Evolutionary conservation across 2,797 vertebrate species (phyloP), one percentile per base, ranked within the genome.

Genomic region (Sciurus vulgaris): DNA sequence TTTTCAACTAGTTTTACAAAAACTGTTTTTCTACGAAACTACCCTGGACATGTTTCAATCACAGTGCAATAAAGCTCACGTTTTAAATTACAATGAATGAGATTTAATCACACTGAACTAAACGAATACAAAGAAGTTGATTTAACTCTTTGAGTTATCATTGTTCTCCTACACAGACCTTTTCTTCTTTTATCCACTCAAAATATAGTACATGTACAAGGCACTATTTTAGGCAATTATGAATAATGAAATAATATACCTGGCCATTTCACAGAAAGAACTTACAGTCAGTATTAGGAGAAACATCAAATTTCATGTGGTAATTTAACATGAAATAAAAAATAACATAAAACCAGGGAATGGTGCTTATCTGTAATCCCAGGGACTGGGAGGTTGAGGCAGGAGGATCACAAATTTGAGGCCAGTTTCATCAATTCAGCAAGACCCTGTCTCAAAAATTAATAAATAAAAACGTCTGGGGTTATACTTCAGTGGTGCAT

Each of bases 21-120:
- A 92, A 89, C 24, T 67, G 49, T 77, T 84, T 93, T 95, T 78
- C 83, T 82, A 28, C 77, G 88, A 91, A 86, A 91, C 47, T 54
- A n/a, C 24, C 11, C 18, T 77, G 28, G 5, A 14, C 13, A 15
- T 65, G 63, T 14, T 89, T 95, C 18, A 93, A 41, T 72, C 38
- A 22, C 41, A 72, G 44, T 69, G 47, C 17, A 44, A 78, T 30
- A 44, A 91, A 78, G 1, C 49, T 78, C 18, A 59, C 14, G 49
- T 82, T 89, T 79, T 84, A 94, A 91, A 79, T 76, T 69, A 28
- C 14, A 76, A 26, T 67, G n/a, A 56, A 67, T 61, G 24, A 90
- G 14, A 76, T 18, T 81, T 38, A 83, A 63, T 33, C 6, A 54
- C 33, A 85, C 11, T 8, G 79, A 84, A 92, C 0, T 61, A 86